Base-by-base conservation (phyloP, 2,888 invertebrate genomes). In the Erpobdella octoculata region DNA sequence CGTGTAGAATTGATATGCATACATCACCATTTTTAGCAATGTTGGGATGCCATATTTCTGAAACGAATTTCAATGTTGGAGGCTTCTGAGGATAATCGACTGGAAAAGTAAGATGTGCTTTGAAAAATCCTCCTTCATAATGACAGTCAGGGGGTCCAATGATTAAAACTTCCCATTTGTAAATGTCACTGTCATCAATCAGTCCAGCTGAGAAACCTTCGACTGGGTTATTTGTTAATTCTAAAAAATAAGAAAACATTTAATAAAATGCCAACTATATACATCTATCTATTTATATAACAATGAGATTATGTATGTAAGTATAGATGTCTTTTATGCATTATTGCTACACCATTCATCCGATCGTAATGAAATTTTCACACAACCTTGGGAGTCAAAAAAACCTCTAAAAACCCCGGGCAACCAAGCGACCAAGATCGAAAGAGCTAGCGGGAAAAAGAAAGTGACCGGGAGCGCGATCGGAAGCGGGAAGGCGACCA, bases 131-230 rank as follows among this genome's bases (percentile, higher is more conserved):
- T 81, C 97, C 98, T 87, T 98, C 98, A 85, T 94, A 98, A 80
- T 94, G 87, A 77, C 97, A 97, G 86, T 98, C 97, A 83, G 96
- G 94, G 84, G 98, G 97, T 80, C 98, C 98, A 86, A 97, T 96
- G 84, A 99, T 96, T 80, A 98, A 90, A 80, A 98, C 96, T 88
- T 97, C 96, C 98, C 98, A 98, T 88, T 92, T 89, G 86, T 93
- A 98, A 85, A 98, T 94, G 86, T 99, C 96, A 89, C 93, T 92
- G 87, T 98, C 98, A 87, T 98, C 96, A 85, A 96, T 93, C 80
- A 98, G 88, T 80, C 98, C 98, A 85, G 98, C 98, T 86, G 97
- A 97, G 88, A 98, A 98, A 80, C 98, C 97, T 88, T 97, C 96
- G 71, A 97, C 96, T 83, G 97, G 96, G 88, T 95, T 94, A 87